phyloP scores from a whole-genome alignment of 64 coral and sea anemone species.

The Porites australiensis region DNA sequence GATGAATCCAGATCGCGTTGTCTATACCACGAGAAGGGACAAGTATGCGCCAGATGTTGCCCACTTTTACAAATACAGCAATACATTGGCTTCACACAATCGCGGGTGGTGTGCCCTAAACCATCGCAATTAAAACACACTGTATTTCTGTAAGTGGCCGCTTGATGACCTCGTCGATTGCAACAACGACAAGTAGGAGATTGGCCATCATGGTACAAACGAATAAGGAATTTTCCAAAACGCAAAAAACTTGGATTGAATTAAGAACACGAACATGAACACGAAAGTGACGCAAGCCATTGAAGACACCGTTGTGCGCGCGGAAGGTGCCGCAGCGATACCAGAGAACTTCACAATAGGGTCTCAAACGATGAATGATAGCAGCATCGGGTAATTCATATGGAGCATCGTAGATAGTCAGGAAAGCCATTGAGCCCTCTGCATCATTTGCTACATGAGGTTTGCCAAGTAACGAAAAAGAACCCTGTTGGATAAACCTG shows the following conservation, averaged over 20 bases:
- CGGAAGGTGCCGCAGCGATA: neutral
- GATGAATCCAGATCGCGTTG: too few relatives aligned
- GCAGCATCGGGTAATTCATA: neutral
- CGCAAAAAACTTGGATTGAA: neutral
- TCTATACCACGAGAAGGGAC: neutral
- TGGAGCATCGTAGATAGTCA: too few relatives aligned
- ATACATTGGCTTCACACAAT: neutral
- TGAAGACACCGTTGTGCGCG: neutral
- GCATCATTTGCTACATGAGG: too few relatives aligned
- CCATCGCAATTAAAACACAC: constrained; percentile 3
- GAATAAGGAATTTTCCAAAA: neutral
- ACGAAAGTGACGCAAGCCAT: neutral
- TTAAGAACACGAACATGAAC: neutral
- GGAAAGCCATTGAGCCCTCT: too few relatives aligned
- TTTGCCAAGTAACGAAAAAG: too few relatives aligned
- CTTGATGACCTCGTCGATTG: neutral
- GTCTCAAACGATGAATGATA: neutral
- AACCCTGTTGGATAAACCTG: too few relatives aligned
- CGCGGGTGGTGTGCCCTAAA: neutral
- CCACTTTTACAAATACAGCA: constrained; percentile 4
- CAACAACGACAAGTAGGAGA: neutral
- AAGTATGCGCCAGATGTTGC: neutral
- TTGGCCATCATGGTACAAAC: neutral
- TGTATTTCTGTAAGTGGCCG: neutral
- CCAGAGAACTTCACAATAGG: neutral